phyloP scores from a whole-genome alignment of 2,888 invertebrate species.

The Cosmorhoe ocellata region DNA sequence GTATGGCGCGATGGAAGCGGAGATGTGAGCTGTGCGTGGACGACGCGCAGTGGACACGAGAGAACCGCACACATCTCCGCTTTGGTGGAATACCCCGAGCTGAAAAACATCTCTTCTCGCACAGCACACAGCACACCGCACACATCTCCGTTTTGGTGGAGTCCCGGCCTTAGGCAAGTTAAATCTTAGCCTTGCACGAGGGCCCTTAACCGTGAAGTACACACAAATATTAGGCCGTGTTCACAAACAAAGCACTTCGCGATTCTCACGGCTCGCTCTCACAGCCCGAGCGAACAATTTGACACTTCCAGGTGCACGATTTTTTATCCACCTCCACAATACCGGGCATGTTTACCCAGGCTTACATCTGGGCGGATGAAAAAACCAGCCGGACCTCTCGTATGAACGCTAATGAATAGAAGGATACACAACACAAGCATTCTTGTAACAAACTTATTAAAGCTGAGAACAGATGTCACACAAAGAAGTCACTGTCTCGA shows the following conservation, averaged over 20 bases:
- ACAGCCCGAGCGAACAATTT: conserved; percentile 77
- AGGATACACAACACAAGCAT: conserved; percentile 45
- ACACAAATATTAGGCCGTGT: conserved; percentile 41
- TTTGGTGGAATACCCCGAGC: too few relatives aligned
- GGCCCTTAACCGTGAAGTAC: conserved; percentile 8
- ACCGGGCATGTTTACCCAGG: conserved; percentile 68
- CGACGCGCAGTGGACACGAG: too few relatives aligned
- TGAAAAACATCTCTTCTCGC: too few relatives aligned
- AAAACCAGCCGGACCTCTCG: conserved; percentile 79
- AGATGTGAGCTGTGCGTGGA: too few relatives aligned
- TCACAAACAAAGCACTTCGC: conserved; percentile 35
- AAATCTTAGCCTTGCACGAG: too few relatives aligned
- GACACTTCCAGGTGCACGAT: conserved; percentile 81
- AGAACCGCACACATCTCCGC: too few relatives aligned
- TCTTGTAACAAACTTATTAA: conserved; percentile 57
- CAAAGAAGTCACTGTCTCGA: conserved; percentile 62
- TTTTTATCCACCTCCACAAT: conserved; percentile 73
- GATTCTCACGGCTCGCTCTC: conserved; percentile 74
- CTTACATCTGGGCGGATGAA: conserved; percentile 78
- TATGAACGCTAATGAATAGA: conserved; percentile 69
- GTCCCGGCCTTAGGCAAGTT: too few relatives aligned
- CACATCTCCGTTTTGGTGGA: too few relatives aligned
- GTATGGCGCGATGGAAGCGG: too few relatives aligned
- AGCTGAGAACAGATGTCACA: conserved; percentile 62
- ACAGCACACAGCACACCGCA: too few relatives aligned